Base-by-base conservation (phyloP, 2,113 vertebrate genomes). In the Siphamia tubifer region DNA sequence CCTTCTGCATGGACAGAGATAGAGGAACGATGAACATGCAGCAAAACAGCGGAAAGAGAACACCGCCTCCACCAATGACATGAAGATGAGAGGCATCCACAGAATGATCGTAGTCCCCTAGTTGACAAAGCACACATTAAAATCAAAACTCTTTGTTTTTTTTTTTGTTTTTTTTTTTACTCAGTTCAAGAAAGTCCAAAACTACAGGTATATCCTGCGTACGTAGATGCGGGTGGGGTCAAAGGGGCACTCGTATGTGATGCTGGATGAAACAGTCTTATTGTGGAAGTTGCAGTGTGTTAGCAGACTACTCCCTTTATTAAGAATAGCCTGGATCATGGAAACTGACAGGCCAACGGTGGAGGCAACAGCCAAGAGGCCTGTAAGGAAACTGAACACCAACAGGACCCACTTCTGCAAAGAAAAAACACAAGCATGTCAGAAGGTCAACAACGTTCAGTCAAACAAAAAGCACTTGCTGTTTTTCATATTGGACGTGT, bases 221-320 rank as follows among this genome's bases (percentile, higher is more conserved):
- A 97, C 95, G 0, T 94, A 96, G 82, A 96, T 87, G 0, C 92
- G 92, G 1, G 96, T 96, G 51, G 96, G 96, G 52, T 98, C 94
- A 1, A 97, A 98, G 19, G 95, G 94, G 39, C 96, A 98, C 69
- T 96, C 84, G 0, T 83, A 69, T 0, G 93, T 87, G 10, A 92
- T 61, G 0, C 91, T 92, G 56, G 89, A 54, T 0, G 87, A 67
- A 53, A 77, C 10, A 1, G 64, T 11, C 1, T 54, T 1, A 0
- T 49, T 6, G 4, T 54, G 4, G 9, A 42, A 21, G 0, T 48
- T 48, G 74, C 96, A 97, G 61, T 92, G 74, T 0, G 90, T 89
- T 64, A 96, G 82, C 34, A 98, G 81, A 4, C 48, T 86, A 1
- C 3, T 23, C 11, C 95, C 95, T 4, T 80, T 79, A 40, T 87